Percentiles rank a stretch among this genome's conserved stretches.
phyloP scores from a whole-genome alignment of 2,797 vertebrate genomes.

The Arrhamphus sclerolepis region DNA sequence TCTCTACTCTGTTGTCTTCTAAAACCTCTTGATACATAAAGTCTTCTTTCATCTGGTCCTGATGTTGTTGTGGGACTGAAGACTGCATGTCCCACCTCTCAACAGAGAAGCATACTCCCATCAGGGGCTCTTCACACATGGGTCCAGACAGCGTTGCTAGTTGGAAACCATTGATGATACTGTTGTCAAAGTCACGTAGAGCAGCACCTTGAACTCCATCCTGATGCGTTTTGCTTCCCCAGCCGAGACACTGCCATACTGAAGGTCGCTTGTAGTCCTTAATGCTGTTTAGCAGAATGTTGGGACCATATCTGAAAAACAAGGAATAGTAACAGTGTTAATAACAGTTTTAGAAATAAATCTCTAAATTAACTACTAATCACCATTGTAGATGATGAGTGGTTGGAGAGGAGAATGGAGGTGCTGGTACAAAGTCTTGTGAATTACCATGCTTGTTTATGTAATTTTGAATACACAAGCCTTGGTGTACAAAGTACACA shows the following conservation, averaged over 20 bases:
- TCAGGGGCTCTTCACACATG: slow-evolving; percentile 97
- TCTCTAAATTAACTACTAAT: no score
- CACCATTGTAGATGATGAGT: no score
- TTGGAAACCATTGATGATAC: slow-evolving; percentile 95
- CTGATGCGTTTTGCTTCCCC: slow-evolving; percentile 26
- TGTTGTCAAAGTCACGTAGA: slow-evolving; percentile 89
- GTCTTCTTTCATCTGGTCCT: slow-evolving; percentile 47
- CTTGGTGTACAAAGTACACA: no score
- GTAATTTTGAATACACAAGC: no score
- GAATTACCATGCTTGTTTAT: no score
- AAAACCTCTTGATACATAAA: not conserved
- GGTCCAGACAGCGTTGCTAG: slow-evolving; percentile 91
- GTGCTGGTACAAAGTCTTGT: no score
- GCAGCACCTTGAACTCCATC: slow-evolving; percentile 45
- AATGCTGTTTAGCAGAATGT: slow-evolving; percentile 88
- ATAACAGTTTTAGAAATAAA: no score
- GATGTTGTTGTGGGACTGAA: slow-evolving; percentile 44
- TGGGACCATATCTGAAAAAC: slow-evolving; percentile 86
- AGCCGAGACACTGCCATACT: slow-evolving; percentile 87
- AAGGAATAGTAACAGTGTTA: no score
- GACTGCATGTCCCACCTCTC: slow-evolving; percentile 88
- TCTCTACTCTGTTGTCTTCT: not conserved
- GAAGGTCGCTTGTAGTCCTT: slow-evolving; percentile 84
- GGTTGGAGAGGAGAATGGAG: no score
- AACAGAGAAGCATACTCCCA: slow-evolving; percentile 94